A percentile compares a stretch with the other conserved stretches of the same genome.
Conservation (phyloP, 2,113 vertebrate genomes). For the Ophthalmolycus amberensis region DNA sequence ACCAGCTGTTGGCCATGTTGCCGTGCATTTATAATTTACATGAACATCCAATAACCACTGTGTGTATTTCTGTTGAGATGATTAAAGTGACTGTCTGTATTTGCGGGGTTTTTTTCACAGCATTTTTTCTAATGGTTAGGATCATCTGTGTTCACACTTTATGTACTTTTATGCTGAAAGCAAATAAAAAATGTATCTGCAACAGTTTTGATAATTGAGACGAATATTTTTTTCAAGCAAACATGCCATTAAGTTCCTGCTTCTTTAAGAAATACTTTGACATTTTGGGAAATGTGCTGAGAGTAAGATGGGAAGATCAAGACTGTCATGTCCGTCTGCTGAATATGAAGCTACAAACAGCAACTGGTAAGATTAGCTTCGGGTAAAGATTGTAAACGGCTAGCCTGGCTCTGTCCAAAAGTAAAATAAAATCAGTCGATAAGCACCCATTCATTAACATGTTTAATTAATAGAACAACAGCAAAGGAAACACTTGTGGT, state of each 20-base stretch:
- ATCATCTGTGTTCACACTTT: not conserved
- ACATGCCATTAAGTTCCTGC: not conserved
- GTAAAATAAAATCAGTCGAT: not conserved
- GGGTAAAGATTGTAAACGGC: not conserved
- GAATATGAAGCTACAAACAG: not conserved
- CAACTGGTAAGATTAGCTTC: not conserved
- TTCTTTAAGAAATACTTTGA: not conserved
- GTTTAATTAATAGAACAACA: not conserved
- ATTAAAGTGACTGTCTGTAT: not conserved
- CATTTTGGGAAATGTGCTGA: not conserved
- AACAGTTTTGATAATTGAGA: not conserved
- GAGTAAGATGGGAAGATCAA: not conserved
- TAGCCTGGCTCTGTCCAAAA: not conserved
- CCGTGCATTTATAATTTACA: slow-evolving; percentile 7
- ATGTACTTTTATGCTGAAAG: not conserved
- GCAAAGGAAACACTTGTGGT: not conserved
- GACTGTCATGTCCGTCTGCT: not conserved
- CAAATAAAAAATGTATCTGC: not conserved
- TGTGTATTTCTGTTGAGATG: not conserved
- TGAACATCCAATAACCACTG: not conserved
- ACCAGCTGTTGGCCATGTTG: slow-evolving; percentile 24
- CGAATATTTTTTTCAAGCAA: not conserved
- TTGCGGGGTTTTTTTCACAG: not conserved
- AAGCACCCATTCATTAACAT: not conserved
- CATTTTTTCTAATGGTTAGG: not conserved